Conservation (phyloP, 1,140 invertebrate genomes). For the Hormaphis cornu region DNA sequence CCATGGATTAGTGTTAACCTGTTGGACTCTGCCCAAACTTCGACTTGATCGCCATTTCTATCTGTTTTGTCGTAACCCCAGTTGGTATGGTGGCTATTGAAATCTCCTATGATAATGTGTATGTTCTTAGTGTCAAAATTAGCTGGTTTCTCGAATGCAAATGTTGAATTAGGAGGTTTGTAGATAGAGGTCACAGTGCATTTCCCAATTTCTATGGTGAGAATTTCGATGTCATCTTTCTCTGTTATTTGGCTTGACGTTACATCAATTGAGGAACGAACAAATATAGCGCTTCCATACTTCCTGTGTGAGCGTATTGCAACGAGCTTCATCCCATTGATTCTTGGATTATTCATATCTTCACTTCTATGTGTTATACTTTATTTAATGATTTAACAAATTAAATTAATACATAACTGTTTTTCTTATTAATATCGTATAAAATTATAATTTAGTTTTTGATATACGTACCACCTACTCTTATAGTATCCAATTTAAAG, state of each 20-base stretch:
- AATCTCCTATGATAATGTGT: constrained; percentile 14
- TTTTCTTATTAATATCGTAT: no score
- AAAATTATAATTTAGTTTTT: no score
- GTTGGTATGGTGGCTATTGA: constrained; percentile 1
- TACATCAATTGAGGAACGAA: neutral
- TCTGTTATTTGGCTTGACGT: neutral
- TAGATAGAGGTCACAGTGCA: constrained; percentile 15
- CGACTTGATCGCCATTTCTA: neutral
- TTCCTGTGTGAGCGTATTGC: neutral
- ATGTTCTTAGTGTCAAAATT: neutral
- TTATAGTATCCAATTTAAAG: no score
- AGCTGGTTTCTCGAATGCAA: neutral
- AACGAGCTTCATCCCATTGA: constrained; percentile 12
- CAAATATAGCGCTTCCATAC: constrained; percentile 2
- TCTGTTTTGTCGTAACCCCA: constrained; percentile 15
- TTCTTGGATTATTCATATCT: neutral
- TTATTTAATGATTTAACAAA: no score
- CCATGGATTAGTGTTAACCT: constrained; percentile 1
- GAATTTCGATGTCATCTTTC: constrained; percentile 1
- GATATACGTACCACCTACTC: no score
- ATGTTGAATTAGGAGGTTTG: constrained; percentile 11
- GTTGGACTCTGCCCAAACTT: constrained; percentile 2
- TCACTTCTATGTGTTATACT: no score
- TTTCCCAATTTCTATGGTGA: constrained; percentile 18
- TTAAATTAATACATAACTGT: no score